Evolutionary conservation across 2,888 invertebrate genomes (phyloP).

Genomic region (Polylopha cassiicola): DNA sequence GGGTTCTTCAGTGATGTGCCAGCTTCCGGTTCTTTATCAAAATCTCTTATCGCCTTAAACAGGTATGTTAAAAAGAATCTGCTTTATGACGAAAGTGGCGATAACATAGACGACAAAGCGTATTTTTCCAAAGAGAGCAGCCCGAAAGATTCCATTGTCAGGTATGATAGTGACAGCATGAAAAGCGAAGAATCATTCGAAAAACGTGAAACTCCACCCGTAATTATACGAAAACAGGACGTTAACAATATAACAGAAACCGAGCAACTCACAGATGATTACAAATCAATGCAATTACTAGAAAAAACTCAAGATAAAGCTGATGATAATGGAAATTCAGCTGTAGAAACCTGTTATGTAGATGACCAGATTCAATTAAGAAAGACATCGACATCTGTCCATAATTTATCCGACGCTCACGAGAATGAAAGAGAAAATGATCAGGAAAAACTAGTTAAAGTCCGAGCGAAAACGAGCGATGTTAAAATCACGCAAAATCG

Average conservation of each 20-base stretch:
- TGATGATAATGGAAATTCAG: conserved; percentile 16
- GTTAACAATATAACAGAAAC: conserved; percentile 1
- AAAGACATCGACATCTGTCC: conserved; percentile 30
- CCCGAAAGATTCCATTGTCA: conserved; percentile 55
- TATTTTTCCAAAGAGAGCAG: conserved; percentile 69
- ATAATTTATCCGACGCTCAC: conserved; percentile 30
- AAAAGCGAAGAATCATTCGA: conserved; percentile 47
- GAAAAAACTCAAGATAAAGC: conserved; percentile 27
- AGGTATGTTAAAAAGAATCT: conserved; percentile 67
- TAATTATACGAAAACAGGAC: conserved; percentile 3
- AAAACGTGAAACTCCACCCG: conserved; percentile 22
- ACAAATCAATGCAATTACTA: conserved; percentile 52
- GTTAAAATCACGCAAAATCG: conserved; percentile 45
- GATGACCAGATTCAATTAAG: conserved; percentile 19
- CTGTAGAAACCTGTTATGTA: conserved; percentile 22
- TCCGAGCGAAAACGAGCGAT: conserved; percentile 38
- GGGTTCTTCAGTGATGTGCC: conserved; percentile 63
- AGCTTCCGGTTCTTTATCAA: conserved; percentile 54
- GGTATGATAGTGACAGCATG: conserved; percentile 58
- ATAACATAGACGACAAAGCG: conserved; percentile 46
- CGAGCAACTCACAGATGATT: conserved; percentile 56
- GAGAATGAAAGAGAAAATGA: conserved; percentile 27
- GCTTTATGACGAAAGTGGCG: conserved; percentile 52
- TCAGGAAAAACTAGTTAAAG: conserved; percentile 32
- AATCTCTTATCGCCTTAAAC: conserved; percentile 62